These are phyloP conservation scores for Campoletis raptor DNA, from an alignment of 2,888 invertebrate species.

Conservation along the genomic window DNA sequence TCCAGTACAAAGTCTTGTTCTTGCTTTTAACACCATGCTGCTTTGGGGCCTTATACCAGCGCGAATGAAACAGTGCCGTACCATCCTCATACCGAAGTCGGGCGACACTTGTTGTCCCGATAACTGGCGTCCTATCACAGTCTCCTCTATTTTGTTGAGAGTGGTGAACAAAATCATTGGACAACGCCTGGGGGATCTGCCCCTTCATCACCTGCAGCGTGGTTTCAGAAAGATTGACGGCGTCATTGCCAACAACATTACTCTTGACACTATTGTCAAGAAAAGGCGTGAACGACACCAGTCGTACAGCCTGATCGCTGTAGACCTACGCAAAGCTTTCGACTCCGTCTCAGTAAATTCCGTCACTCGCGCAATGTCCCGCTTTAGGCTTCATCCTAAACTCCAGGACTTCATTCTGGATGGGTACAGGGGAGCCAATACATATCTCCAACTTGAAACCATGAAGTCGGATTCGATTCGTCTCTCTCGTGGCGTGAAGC, in stretches of 20 bases:
- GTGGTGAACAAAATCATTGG: conserved; percentile 23
- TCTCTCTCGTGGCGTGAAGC: conserved; percentile 19
- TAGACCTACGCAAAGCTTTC: conserved; percentile 15
- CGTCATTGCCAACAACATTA: not conserved
- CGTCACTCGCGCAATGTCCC: not conserved
- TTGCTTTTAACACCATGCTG: conserved; percentile 16
- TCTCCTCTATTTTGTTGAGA: conserved; percentile 18
- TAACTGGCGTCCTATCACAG: conserved; percentile 14
- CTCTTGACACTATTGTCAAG: not conserved
- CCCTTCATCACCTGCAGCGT: conserved; percentile 1
- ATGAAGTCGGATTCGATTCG: conserved; percentile 6
- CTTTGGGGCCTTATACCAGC: conserved; percentile 4
- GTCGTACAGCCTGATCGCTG: conserved; percentile 18
- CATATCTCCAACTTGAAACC: not conserved
- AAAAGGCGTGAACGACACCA: not conserved
- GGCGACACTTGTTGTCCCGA: not conserved
- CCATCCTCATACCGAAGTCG: not conserved
- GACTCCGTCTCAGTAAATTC: conserved; percentile 21
- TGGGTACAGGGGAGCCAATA: conserved; percentile 6
- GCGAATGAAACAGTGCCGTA: not conserved
- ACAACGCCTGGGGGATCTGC: not conserved
- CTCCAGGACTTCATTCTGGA: conserved; percentile 11
- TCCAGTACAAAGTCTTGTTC: not conserved
- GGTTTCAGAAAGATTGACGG: conserved; percentile 19
- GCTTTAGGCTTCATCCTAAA: conserved; percentile 4